Percentiles rank a stretch among this genome's conserved stretches.
Conservation (phyloP, 2,797 vertebrate species). For the Bovichtus variegatus region DNA sequence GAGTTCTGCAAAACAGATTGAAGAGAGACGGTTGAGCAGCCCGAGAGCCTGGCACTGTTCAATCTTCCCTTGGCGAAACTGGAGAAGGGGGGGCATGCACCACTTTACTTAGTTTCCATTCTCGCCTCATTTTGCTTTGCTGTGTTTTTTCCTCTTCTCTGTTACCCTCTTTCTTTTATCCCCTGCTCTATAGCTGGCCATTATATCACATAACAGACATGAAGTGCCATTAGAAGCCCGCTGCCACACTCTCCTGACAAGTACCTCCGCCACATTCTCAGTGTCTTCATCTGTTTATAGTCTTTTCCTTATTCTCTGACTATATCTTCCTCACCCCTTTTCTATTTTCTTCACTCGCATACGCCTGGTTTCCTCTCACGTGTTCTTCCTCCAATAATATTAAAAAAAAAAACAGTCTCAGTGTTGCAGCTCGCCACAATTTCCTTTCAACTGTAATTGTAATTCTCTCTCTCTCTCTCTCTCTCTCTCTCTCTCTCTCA, state of each 20-base stretch:
- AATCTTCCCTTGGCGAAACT: constrained; percentile 56
- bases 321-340: neutral
- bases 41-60: constrained; percentile 20
- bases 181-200: constrained; percentile 25
- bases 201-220: constrained; percentile 48
- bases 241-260: constrained; percentile 34
- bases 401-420: constrained; percentile 9
- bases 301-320: constrained; percentile 5
- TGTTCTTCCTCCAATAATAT: constrained; percentile 4
- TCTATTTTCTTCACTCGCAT: neutral
- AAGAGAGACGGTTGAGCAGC: constrained; percentile 35
- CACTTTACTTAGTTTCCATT: constrained; percentile 40
- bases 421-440: constrained; percentile 7
- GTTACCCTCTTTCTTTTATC: neutral
- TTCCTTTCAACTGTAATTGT: constrained; percentile 30
- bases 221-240: constrained; percentile 37
- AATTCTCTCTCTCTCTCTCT: neutral
- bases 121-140: neutral
- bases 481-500: neutral
- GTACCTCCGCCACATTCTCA: constrained; percentile 4
- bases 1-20: constrained; percentile 34
- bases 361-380: neutral
- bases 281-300: neutral
- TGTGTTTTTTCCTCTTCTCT: neutral
- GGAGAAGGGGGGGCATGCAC: constrained; percentile 18